Evolutionary conservation across 64 coral and sea anemone species (phyloP).

Genomic region (Exaiptasia diaphana): DNA sequence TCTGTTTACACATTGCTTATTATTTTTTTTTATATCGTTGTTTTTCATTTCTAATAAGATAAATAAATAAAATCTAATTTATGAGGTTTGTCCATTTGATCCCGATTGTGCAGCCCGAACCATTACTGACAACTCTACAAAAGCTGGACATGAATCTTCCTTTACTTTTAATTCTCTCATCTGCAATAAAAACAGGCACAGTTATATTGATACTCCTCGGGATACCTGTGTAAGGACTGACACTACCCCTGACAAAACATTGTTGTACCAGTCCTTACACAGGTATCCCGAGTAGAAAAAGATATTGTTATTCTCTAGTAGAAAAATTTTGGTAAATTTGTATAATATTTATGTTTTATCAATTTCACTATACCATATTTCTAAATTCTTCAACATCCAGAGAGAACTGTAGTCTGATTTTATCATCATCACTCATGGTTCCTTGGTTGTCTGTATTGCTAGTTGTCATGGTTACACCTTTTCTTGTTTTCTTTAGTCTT

Average conservation of each 20-base stretch:
- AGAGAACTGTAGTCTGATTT: constrained; percentile 84
- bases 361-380: constrained; percentile 7
- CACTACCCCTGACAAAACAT: neutral
- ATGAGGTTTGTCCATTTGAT: neutral
- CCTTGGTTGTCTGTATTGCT: constrained; percentile 28
- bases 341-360: too few species aligned
- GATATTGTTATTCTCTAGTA: neutral
- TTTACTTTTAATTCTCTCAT: constrained; percentile 62
- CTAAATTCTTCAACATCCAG: constrained; percentile 85
- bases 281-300: neutral
- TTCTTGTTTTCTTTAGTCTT: constrained; percentile 79
- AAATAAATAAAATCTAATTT: neutral
- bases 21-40: too few species aligned
- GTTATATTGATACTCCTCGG: too few species aligned
- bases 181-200: too few species aligned
- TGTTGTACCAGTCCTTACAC: neutral
- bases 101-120: constrained; percentile 57
- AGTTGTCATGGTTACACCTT: constrained; percentile 47
- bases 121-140: constrained; percentile 46
- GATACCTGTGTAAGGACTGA: neutral
- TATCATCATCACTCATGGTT: constrained; percentile 86
- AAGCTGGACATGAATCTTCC: constrained; percentile 58
- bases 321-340: too few species aligned
- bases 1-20: too few species aligned
- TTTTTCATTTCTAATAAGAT: neutral